Evolutionary conservation across 1,140 invertebrate genomes (phyloP).

Genomic region (Orussus abietinus): DNA sequence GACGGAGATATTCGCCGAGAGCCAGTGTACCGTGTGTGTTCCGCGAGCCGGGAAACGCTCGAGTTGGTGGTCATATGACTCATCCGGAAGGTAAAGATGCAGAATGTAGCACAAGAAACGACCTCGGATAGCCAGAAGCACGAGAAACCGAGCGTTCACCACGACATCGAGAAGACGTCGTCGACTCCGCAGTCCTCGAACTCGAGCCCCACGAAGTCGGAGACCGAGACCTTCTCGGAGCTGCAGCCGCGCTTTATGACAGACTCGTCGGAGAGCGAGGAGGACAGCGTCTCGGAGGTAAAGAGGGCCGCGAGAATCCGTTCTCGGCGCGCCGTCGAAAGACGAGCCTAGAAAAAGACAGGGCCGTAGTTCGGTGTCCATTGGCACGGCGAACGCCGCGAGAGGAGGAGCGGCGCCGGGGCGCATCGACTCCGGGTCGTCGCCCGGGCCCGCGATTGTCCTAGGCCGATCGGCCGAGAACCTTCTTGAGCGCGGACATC

Average conservation of each 20-base stretch:
- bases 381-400: too few relatives aligned
- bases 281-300: constrained; percentile 91
- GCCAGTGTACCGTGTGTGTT: constrained; percentile 35
- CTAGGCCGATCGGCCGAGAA: too few relatives aligned
- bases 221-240: constrained; percentile 74
- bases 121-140: constrained; percentile 72
- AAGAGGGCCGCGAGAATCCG: constrained; percentile 21
- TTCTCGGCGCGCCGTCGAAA: too few relatives aligned
- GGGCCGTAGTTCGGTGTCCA: too few relatives aligned
- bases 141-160: constrained; percentile 61
- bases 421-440: too few relatives aligned
- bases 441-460: too few relatives aligned
- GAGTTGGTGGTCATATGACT: constrained; percentile 60
- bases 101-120: constrained; percentile 77
- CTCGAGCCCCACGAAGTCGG: constrained; percentile 69
- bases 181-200: constrained; percentile 61
- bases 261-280: constrained; percentile 87
- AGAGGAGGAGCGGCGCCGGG: too few relatives aligned
- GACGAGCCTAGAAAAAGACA: too few relatives aligned
- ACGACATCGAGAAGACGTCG: constrained; percentile 60
- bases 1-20: constrained; percentile 35
- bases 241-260: constrained; percentile 76
- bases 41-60: constrained; percentile 53
- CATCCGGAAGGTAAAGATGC: constrained; percentile 73
- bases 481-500: too few relatives aligned